A percentile compares a stretch with the other conserved stretches of the same genome.
Evolutionary conservation across 2,888 invertebrate genomes (phyloP).

Genomic region (Dioctria linearis): DNA sequence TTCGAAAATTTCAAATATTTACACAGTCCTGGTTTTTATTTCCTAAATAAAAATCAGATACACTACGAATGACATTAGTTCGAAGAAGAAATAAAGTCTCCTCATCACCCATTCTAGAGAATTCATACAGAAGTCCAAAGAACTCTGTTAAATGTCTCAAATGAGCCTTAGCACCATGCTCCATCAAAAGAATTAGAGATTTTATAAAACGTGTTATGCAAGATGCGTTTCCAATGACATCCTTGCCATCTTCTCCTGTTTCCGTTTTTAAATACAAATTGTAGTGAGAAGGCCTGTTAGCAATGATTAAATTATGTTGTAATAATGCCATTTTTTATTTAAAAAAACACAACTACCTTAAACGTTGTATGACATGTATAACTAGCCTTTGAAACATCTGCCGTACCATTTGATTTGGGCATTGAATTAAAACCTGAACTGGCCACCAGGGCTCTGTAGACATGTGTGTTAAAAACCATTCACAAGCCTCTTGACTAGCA

Average conservation of each 20-base stretch:
- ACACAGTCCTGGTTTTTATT: constrained; percentile 83
- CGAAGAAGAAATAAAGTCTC: constrained; percentile 90
- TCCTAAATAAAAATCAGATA: constrained; percentile 94
- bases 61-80: constrained; percentile 89
- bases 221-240: constrained; percentile 80
- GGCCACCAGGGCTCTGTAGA: constrained; percentile 97
- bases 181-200: constrained; percentile 88
- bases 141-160: constrained; percentile 92
- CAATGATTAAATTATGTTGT: constrained; percentile 56
- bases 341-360: constrained; percentile 74
- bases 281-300: constrained; percentile 74
- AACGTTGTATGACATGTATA: constrained; percentile 93
- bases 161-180: constrained; percentile 89
- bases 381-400: constrained; percentile 97
- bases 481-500: constrained; percentile 88
- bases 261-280: constrained; percentile 75
- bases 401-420: constrained; percentile 96
- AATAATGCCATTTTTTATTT: neutral
- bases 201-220: constrained; percentile 95
- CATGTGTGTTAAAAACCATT: constrained; percentile 95
- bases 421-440: constrained; percentile 93
- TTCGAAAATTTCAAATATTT: constrained; percentile 64
- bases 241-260: constrained; percentile 71
- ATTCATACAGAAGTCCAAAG: constrained; percentile 92
- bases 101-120: constrained; percentile 95